Percentiles rank a stretch among this genome's conserved stretches.
Conservation (phyloP, 2,888 invertebrate species). For the Limnephilus rhombicus region DNA sequence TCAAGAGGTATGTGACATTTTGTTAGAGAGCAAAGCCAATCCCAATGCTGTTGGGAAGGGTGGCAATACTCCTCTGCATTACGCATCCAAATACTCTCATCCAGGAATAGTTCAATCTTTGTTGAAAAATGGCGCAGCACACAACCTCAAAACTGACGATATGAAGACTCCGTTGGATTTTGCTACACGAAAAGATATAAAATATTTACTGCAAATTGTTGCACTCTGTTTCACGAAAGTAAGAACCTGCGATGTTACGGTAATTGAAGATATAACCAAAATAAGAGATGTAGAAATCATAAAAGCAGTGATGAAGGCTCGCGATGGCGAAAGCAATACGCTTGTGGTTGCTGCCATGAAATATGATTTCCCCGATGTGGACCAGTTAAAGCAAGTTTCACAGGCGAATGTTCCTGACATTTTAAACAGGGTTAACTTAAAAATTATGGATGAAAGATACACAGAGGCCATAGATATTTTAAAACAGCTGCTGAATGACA, state of each 20-base stretch:
- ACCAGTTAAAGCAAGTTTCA: not conserved
- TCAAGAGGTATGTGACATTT: not conserved
- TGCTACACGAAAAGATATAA: not conserved
- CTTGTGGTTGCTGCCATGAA: conserved; percentile 11
- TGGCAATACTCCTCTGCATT: not conserved
- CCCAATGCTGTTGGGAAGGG: conserved; percentile 11
- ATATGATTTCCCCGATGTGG: not conserved
- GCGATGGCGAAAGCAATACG: not conserved
- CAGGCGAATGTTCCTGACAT: not conserved
- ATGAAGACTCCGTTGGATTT: not conserved
- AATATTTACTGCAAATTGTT: not conserved
- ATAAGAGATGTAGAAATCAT: not conserved
- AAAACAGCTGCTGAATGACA: not conserved
- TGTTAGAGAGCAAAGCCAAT: conserved; percentile 21
- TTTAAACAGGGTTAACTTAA: not conserved
- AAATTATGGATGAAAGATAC: not conserved
- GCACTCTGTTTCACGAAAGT: not conserved
- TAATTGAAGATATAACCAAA: conserved; percentile 14
- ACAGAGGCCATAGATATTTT: not conserved
- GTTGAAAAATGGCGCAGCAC: not conserved
- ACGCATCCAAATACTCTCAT: not conserved
- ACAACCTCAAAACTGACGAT: not conserved
- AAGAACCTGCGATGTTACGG: not conserved
- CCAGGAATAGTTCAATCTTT: no score
- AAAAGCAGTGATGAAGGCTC: not conserved